Evolutionary conservation across 64 coral and sea anemone species (phyloP).

Genomic region (Hydrozoanthus tunicans): DNA sequence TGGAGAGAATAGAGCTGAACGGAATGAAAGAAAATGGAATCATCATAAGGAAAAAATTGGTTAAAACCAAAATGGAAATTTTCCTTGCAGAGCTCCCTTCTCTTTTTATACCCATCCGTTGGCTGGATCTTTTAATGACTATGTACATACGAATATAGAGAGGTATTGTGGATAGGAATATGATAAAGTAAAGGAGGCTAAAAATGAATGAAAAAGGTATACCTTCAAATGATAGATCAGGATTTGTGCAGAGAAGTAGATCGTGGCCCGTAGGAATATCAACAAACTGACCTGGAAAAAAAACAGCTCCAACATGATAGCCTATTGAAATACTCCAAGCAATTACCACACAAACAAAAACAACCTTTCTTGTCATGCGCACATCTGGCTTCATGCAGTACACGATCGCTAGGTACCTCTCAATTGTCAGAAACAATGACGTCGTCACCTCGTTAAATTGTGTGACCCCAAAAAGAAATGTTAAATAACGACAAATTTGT

Average conservation of each 20-base stretch:
- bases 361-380: conserved; percentile 13
- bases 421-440: conserved; percentile 37
- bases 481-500: neutral
- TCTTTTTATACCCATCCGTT: neutral
- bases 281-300: neutral
- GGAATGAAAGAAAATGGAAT: conserved; percentile 41
- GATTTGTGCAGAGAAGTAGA: conserved; percentile 14
- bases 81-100: conserved; percentile 11
- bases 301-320: neutral
- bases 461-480: conserved; percentile 18
- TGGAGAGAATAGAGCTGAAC: neutral
- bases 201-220: neutral
- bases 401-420: neutral
- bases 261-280: neutral
- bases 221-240: neutral
- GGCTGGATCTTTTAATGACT: neutral
- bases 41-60: conserved; percentile 16
- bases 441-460: conserved; percentile 1
- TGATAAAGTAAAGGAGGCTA: neutral
- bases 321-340: neutral
- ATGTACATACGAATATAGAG: conserved; percentile 19
- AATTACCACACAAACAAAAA: neutral
- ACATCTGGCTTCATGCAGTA: conserved; percentile 23
- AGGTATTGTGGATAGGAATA: conserved; percentile 27
- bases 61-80: neutral